Evolutionary conservation across 2,797 vertebrate genomes (phyloP).

Genomic region (Rhinogobio ventralis): DNA sequence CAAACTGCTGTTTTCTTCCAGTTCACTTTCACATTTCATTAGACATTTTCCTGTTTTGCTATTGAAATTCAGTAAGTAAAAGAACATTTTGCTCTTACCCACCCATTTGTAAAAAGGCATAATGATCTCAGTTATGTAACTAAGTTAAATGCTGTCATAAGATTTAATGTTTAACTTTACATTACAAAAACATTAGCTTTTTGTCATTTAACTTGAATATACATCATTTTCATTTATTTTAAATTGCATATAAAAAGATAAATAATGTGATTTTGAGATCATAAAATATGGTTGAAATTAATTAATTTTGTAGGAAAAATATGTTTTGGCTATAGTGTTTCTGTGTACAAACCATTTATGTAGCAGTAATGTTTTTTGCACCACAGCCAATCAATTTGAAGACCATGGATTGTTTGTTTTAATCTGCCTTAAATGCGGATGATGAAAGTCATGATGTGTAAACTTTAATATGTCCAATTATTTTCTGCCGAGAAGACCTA

Average conservation of each 20-base stretch:
- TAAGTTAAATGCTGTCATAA: not conserved
- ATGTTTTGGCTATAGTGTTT: not conserved
- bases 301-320: not conserved
- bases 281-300: not conserved
- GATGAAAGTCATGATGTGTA: slow-evolving; percentile 1
- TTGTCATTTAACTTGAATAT: slow-evolving; percentile 8
- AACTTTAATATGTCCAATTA: slow-evolving; percentile 33
- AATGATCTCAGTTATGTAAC: slow-evolving; percentile 37
- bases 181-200: not conserved
- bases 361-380: not conserved
- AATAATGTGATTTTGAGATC: not conserved
- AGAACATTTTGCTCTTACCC: slow-evolving; percentile 24
- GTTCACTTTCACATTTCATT: slow-evolving; percentile 36
- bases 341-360: not conserved
- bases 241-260: not conserved
- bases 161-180: not conserved
- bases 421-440: slow-evolving; percentile 30
- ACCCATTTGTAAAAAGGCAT: slow-evolving; percentile 43
- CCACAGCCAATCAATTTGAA: not conserved
- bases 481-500: not conserved
- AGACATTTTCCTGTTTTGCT: slow-evolving; percentile 34
- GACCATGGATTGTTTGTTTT: slow-evolving; percentile 21
- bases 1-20: slow-evolving; percentile 38
- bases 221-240: not conserved
- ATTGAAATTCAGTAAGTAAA: slow-evolving; percentile 19